Evolutionary conservation across 2,797 vertebrate species (phyloP), one percentile per base, ranked within the genome.

Genomic region (Nothura maculosa): DNA sequence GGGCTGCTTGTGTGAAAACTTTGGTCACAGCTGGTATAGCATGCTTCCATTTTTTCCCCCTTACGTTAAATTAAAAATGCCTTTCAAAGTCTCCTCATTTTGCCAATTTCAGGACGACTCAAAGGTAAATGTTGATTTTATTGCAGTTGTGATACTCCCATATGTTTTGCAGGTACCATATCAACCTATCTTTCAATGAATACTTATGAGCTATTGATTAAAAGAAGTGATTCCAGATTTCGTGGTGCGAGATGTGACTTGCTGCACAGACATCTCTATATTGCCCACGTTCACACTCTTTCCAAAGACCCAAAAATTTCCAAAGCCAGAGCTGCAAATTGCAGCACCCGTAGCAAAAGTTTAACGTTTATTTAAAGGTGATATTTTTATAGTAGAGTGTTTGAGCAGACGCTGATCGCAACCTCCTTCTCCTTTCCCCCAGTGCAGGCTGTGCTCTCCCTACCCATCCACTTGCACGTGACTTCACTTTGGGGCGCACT

Each of bases 201-300:
- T 96, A 95, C 87, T 96, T 93, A 95, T 89, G 92, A 97, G 94
- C 28, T 92, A 90, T 83, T 58, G 92, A 92, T 93, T 81, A 67
- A 96, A 97, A 97, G 85, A 74, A 81, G 95, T 85, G 96, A 66
- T 80, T 74, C 61, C 86, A 84, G 80, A 93, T 89, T 93, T 96
- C 93, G 87, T 68, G 62, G 81, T 85, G 69, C 94, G 96, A 96
- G 94, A 93, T 80, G 62, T 24, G 84, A 93, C 83, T 95, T 89
- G 85, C 74, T 77, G 74, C 87, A 73, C 47, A 96, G 96, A 97
- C 94, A 96, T 97, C 95, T 96, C 28, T 95, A 94, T 93, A 92
- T 89, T 92, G 92, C 96, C 93, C 91, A 75, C 82, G 97, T 95
- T 96, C 97, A 92, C 80, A 91, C 81, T 60, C 95, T 85, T 90